These are phyloP conservation scores for Marronus borbonicus DNA, from an alignment of 2,888 invertebrate species.

Conservation along the genomic window DNA sequence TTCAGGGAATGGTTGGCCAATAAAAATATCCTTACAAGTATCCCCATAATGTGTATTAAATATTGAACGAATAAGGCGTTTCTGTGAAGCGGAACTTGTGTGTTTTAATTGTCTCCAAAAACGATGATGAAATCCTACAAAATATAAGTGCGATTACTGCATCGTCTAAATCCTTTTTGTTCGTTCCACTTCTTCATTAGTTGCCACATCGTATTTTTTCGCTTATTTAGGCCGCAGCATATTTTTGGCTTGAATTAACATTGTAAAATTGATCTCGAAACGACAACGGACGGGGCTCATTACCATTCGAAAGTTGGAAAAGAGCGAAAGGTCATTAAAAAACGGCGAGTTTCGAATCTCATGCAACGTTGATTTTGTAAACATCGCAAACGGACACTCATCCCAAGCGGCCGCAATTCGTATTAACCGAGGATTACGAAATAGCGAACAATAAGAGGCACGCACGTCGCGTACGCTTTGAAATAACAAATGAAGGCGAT, in stretches of 20 bases:
- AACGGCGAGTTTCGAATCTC: conserved; percentile 41
- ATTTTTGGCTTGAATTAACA: conserved; percentile 34
- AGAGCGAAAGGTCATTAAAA: conserved; percentile 25
- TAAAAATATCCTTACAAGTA: too few relatives aligned
- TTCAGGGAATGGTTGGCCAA: too few relatives aligned
- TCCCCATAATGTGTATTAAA: too few relatives aligned
- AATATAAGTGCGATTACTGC: too few relatives aligned
- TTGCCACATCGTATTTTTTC: not conserved
- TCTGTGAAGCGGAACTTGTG: too few relatives aligned
- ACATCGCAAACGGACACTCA: not conserved
- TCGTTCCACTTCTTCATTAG: too few relatives aligned
- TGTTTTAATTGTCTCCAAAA: too few relatives aligned
- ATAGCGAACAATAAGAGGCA: conserved; percentile 29
- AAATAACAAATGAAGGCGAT: conserved; percentile 44
- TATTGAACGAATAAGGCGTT: too few relatives aligned
- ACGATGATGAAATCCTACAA: too few relatives aligned
- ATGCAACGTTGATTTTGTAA: conserved; percentile 26
- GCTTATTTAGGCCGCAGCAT: not conserved
- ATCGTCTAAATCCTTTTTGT: too few relatives aligned
- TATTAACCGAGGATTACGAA: conserved; percentile 42
- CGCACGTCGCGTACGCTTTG: conserved; percentile 36
- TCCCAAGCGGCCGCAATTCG: not conserved
- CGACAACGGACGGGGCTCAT: not conserved
- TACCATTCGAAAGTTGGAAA: not conserved
- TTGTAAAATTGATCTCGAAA: conserved; percentile 16